Base-by-base conservation (phyloP, 2,888 invertebrate genomes). In the Athalia rosae region DNA sequence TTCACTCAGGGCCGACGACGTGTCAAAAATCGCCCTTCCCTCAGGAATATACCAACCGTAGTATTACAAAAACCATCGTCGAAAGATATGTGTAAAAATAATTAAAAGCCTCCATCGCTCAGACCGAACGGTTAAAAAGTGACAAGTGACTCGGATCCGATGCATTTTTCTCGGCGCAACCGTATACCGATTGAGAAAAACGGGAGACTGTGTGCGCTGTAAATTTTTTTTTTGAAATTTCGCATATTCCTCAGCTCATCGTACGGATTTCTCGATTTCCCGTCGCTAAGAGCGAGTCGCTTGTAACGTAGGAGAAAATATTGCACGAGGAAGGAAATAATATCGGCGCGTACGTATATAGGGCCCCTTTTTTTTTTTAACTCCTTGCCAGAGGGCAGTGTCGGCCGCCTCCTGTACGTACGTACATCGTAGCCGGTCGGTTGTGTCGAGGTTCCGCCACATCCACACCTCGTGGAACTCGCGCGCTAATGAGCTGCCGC, bases 401-500 rank as follows among this genome's bases (percentile, higher is more conserved):
- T n/a, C n/a, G n/a, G n/a, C 50, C 11, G 59, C 63, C n/a, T 41
- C 43, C 13, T 43, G 58, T 3, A 11, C 43, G 58, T 3, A 11
- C 43, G 5, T 9, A 3, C 47, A 15, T 13, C 4, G 15, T n/a
- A 28, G 7, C 8, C 11, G 61, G 5, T 61, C 61, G 4, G 61
- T 8, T 15, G 4, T 15, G 61, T n/a, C 61, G 45, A 53, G 43
- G 7, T 56, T 45, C n/a, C 15, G 58, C 13, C 45, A 28, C 15
- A 41, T 74, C 74, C 74, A 48, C 74, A 74, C 74, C 74, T 74
- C 61, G 61, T 9, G 58, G 8, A 41, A 48, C 45, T 58, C 58
- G 50, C 15, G 79, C 79, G 80, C 82, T 82, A 82, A 82, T 82
- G 82, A 82, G 82, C 81, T 80, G 81, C 82, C 76, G 76, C 76